A percentile compares a stretch with the other conserved stretches of the same genome.
Conservation (phyloP, 2,888 invertebrate species). For the Meteorus cinctellus region DNA sequence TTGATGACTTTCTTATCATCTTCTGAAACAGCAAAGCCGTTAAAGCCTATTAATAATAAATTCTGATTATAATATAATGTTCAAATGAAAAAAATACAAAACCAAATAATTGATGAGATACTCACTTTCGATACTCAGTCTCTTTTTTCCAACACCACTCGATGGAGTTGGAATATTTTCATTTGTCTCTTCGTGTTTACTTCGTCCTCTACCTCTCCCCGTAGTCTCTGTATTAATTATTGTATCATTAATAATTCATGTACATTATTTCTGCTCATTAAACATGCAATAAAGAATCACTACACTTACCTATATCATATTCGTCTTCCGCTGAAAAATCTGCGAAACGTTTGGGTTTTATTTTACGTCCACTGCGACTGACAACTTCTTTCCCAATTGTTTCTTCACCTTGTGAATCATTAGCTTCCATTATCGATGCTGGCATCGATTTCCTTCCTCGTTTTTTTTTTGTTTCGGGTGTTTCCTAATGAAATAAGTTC, state of each 20-base stretch:
- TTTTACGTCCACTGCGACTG: slow-evolving; percentile 84
- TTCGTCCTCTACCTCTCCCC: slow-evolving; percentile 61
- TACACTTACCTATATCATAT: slow-evolving; percentile 59
- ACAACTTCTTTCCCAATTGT: slow-evolving; percentile 78
- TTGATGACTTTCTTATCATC: slow-evolving; percentile 75
- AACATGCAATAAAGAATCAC: neutral
- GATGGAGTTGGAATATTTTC: slow-evolving; percentile 63
- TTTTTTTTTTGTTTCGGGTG: slow-evolving; percentile 57
- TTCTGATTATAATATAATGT: slow-evolving; percentile 6
- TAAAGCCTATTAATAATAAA: slow-evolving; percentile 20
- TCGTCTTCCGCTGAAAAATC: slow-evolving; percentile 69
- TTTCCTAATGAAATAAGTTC: slow-evolving; percentile 47
- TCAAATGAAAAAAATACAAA: slow-evolving; percentile 14
- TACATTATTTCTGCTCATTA: too few relatives aligned
- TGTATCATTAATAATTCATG: slow-evolving; percentile 31
- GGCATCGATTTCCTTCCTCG: slow-evolving; percentile 51
- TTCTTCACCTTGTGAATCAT: slow-evolving; percentile 72
- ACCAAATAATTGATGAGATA: slow-evolving; percentile 23
- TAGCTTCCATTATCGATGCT: slow-evolving; percentile 59
- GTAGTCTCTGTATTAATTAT: slow-evolving; percentile 61
- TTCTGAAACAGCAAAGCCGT: slow-evolving; percentile 72
- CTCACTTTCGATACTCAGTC: slow-evolving; percentile 65
- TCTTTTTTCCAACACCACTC: slow-evolving; percentile 59
- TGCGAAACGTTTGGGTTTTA: slow-evolving; percentile 78
- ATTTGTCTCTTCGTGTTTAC: slow-evolving; percentile 65